Conservation (phyloP, 2,797 vertebrate genomes). For the Chloroceryle inda region DNA sequence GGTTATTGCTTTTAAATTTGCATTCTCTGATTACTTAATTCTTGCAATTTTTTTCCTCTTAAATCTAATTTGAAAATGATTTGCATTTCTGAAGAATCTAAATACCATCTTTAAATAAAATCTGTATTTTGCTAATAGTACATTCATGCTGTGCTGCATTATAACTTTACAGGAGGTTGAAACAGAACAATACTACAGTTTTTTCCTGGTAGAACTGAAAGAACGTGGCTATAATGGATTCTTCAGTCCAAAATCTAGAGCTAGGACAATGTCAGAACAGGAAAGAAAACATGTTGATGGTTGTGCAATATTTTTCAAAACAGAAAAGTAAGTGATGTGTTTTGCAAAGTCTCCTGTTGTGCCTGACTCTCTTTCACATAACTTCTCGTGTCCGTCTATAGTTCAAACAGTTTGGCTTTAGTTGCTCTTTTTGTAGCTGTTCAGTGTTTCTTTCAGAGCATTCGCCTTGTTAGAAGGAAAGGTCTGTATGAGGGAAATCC, state of each 20-base stretch:
- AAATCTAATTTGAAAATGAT: constrained; percentile 58
- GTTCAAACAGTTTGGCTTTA: background rate
- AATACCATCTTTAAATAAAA: background rate
- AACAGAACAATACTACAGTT: constrained; percentile 97
- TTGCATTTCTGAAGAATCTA: constrained; percentile 48
- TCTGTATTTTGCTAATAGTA: background rate
- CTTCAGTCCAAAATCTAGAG: constrained; percentile 98
- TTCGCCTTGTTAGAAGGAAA: background rate
- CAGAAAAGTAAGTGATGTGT: constrained; percentile 89
- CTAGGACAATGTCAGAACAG: constrained; percentile 97
- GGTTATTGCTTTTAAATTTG: constrained; percentile 18
- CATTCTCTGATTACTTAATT: constrained; percentile 43
- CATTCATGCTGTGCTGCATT: constrained; percentile 42
- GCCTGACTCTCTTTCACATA: background rate
- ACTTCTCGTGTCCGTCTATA: background rate
- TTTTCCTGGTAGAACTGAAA: constrained; percentile 95
- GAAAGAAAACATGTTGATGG: constrained; percentile 98
- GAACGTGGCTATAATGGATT: constrained; percentile 97
- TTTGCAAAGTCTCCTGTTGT: background rate
- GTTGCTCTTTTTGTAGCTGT: background rate
- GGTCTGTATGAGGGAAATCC: background rate
- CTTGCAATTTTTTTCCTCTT: background rate
- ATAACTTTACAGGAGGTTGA: constrained; percentile 90
- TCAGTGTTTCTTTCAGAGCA: background rate
- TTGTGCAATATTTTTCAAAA: constrained; percentile 97